Percentiles rank a stretch among this genome's conserved stretches.
phyloP scores from a whole-genome alignment of 2,113 vertebrate genomes.

The Vulpes ferrilata region DNA sequence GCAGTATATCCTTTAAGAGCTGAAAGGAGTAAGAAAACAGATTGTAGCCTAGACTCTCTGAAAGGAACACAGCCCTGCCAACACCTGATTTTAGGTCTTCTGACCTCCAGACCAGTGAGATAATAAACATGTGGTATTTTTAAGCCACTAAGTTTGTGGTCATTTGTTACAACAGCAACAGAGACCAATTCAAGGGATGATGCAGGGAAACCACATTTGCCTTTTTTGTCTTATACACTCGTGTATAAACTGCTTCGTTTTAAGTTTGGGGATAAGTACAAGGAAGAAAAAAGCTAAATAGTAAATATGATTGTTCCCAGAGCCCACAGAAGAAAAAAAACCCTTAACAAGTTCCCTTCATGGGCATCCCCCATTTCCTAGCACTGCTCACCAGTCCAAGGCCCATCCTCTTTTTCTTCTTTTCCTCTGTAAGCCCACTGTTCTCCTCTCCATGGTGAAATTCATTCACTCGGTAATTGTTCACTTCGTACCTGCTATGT shows the following conservation, averaged over 20 bases:
- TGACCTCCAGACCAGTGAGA: background rate
- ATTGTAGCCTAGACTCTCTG: background rate
- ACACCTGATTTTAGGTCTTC: background rate
- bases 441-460: background rate
- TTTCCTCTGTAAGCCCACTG: background rate
- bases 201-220: background rate
- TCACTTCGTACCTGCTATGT: background rate
- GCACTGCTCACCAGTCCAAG: background rate
- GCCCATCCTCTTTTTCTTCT: background rate
- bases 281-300: background rate
- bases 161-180: background rate
- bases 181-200: background rate
- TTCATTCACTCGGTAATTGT: background rate
- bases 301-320: background rate
- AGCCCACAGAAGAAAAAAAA: background rate
- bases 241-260: background rate
- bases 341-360: background rate
- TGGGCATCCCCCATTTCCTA: background rate
- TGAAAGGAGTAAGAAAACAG: background rate
- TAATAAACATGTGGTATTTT: background rate
- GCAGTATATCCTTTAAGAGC: background rate
- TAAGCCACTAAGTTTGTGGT: background rate
- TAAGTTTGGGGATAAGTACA: background rate
- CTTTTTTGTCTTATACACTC: too few relatives aligned
- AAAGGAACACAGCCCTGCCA: background rate